Evolutionary conservation across 2,888 invertebrate species (phyloP).

Genomic region (Aphidoletes aphidimyza): DNA sequence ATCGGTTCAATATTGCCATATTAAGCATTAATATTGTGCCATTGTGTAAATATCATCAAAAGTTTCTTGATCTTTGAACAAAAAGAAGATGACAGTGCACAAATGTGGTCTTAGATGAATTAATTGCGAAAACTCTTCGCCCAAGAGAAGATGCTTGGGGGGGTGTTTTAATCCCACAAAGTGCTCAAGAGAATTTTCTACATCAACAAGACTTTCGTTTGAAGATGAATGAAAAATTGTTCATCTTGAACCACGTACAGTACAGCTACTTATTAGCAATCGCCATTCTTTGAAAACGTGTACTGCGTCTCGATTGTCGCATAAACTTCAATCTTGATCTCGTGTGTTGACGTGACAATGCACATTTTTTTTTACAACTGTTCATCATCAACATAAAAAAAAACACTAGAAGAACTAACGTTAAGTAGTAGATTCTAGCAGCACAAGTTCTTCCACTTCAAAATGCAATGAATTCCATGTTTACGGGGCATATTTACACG

Average conservation of each 20-base stretch:
- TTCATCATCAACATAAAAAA: background rate
- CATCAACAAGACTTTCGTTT: background rate
- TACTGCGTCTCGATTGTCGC: background rate
- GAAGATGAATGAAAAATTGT: background rate
- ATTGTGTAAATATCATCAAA: background rate
- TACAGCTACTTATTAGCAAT: background rate
- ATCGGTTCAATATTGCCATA: background rate
- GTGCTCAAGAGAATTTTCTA: too few relatives aligned
- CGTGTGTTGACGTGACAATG: background rate
- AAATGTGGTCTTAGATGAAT: too few relatives aligned
- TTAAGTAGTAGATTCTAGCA: conserved; percentile 19
- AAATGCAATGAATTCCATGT: background rate
- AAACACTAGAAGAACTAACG: background rate
- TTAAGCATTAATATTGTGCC: too few relatives aligned
- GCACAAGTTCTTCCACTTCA: conserved; percentile 22
- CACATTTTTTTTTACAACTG: background rate
- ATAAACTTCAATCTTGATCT: background rate
- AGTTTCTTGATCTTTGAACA: background rate
- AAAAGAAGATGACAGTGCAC: too few relatives aligned
- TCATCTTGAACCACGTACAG: too few relatives aligned
- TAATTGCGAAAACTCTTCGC: too few relatives aligned
- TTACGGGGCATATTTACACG: background rate
- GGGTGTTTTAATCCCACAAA: too few relatives aligned
- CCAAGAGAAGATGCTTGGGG: too few relatives aligned
- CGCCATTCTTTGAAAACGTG: background rate